phyloP scores from a whole-genome alignment of 2,888 invertebrate genomes.

The Machimus atricapillus region DNA sequence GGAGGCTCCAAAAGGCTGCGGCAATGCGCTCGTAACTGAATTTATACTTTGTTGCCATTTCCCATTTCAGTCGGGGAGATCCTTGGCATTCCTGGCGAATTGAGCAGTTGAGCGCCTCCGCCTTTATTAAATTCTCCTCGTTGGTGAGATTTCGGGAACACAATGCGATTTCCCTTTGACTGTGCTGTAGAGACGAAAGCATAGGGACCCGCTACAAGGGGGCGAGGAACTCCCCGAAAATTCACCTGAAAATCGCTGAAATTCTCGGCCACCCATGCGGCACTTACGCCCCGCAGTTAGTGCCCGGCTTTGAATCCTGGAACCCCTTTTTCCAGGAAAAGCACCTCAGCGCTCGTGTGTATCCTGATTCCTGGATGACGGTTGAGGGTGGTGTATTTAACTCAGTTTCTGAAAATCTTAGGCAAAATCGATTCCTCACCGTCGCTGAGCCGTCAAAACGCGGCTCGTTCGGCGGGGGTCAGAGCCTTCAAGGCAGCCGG shows the following conservation, averaged over 20 bases:
- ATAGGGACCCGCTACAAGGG: neutral
- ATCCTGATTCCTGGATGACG: neutral
- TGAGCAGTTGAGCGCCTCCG: neutral
- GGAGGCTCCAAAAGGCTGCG: neutral
- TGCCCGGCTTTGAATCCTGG: neutral
- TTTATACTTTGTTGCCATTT: neutral
- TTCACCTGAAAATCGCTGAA: conserved; percentile 6
- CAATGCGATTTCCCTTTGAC: neutral
- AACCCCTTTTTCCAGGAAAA: neutral
- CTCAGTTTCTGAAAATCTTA: neutral
- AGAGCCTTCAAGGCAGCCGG: neutral
- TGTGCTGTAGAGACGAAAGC: neutral
- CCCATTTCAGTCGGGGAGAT: neutral
- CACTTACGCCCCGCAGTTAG: neutral
- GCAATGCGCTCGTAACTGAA: neutral
- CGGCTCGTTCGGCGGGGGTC: neutral
- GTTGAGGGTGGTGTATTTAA: neutral
- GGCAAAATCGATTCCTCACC: conserved; percentile 14
- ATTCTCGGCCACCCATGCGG: neutral
- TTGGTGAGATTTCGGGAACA: neutral
- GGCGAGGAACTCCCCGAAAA: neutral
- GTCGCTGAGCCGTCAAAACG: neutral
- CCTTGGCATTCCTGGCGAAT: neutral
- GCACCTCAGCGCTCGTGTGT: neutral
- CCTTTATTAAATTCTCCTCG: neutral